phyloP scores from a whole-genome alignment of 2,113 vertebrate genomes.

The Rhinolophus ferrumequinum region DNA sequence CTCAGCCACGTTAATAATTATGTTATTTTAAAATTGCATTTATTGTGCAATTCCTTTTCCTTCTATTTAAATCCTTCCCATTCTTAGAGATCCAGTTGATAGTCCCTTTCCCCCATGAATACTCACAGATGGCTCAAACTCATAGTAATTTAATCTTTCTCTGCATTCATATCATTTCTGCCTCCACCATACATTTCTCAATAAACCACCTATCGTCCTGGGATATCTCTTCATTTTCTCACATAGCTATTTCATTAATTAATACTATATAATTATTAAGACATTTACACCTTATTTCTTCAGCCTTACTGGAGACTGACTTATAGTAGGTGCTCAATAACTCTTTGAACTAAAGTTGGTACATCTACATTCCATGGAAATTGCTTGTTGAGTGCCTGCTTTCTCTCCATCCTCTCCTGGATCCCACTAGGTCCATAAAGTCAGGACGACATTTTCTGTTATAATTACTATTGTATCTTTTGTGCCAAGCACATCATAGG shows the following conservation, averaged over 20 bases:
- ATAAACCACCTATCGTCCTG: not conserved
- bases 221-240: not conserved
- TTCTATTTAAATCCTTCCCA: not conserved
- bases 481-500: not conserved
- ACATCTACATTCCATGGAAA: not conserved
- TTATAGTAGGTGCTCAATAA: not conserved
- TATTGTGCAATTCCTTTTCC: not conserved
- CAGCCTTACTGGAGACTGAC: not conserved
- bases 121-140: not conserved
- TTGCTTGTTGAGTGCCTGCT: not conserved
- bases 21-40: not conserved
- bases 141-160: slow-evolving; percentile 5
- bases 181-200: not conserved
- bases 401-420: not conserved
- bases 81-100: slow-evolving; percentile 43
- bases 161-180: not conserved
- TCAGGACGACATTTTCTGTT: not conserved
- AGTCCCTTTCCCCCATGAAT: not conserved
- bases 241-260: not conserved
- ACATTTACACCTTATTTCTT: slow-evolving; percentile 2
- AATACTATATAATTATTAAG: not conserved
- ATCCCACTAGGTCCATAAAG: not conserved
- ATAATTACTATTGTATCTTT: not conserved
- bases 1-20: not conserved
- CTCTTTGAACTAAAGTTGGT: not conserved